A percentile compares a stretch with the other conserved stretches of the same genome.
Conservation (phyloP, 2,888 invertebrate species). For the Dasysyrphus tricinctus region DNA sequence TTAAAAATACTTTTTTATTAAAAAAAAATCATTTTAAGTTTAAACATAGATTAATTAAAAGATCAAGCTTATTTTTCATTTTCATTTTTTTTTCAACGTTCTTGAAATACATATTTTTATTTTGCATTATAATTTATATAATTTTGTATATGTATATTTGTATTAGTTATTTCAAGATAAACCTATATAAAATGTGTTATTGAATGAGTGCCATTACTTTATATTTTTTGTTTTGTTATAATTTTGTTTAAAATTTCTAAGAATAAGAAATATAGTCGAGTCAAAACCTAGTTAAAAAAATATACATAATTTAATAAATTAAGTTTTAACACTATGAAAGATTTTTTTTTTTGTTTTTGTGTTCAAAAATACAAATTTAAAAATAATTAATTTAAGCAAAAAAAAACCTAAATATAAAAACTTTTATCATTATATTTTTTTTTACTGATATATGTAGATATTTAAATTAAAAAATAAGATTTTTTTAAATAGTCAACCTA, state of each 20-base stretch:
- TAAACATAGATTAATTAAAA: conserved; percentile 37
- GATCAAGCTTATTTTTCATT: conserved; percentile 21
- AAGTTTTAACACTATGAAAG: conserved; percentile 37
- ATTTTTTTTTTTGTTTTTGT: background rate
- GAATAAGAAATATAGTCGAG: conserved; percentile 50
- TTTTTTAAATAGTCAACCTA: background rate
- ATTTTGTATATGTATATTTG: background rate
- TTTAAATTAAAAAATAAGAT: conserved; percentile 12
- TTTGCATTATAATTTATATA: background rate
- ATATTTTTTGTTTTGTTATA: background rate
- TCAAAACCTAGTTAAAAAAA: conserved; percentile 40
- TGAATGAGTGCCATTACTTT: conserved; percentile 34
- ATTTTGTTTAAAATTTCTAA: conserved; percentile 39
- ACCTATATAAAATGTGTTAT: conserved; percentile 20
- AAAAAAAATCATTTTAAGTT: conserved; percentile 39
- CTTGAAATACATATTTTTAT: background rate
- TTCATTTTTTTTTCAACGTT: background rate
- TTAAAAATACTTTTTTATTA: conserved; percentile 65
- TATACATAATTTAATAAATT: conserved; percentile 44
- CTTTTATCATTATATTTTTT: background rate
- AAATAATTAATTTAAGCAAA: background rate
- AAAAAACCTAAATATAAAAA: background rate
- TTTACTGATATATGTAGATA: background rate
- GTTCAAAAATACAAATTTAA: background rate
- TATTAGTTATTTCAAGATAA: conserved; percentile 23